Evolutionary conservation across 2,113 vertebrate species (phyloP).

Genomic region (Siniperca chuatsi): DNA sequence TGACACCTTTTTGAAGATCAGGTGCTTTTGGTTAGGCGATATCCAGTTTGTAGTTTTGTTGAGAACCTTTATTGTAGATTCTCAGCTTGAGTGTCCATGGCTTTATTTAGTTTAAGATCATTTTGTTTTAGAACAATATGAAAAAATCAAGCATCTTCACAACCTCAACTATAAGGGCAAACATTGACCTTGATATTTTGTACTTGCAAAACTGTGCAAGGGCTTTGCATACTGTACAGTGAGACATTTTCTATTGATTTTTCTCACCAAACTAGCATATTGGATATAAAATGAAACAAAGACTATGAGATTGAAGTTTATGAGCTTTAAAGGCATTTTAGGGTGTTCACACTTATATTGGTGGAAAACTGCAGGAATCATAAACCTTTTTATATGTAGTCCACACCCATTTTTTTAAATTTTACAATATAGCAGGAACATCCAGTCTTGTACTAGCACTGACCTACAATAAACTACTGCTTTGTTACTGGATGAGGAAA

Average conservation of each 20-base stretch:
- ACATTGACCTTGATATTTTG: neutral
- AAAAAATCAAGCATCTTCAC: neutral
- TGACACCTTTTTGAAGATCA: too few species aligned
- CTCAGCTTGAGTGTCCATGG: neutral
- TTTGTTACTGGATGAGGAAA: neutral
- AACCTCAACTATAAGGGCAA: neutral
- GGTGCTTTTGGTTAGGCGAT: neutral
- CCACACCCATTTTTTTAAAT: too few species aligned
- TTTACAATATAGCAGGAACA: neutral
- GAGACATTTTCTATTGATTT: neutral
- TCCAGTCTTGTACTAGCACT: too few species aligned
- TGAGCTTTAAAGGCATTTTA: neutral
- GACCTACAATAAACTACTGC: neutral
- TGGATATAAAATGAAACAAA: neutral
- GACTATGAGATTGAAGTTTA: neutral
- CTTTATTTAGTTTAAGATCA: neutral
- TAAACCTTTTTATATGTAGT: too few species aligned
- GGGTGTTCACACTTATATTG: neutral
- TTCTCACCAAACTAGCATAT: neutral
- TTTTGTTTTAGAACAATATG: neutral
- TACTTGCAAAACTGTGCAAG: neutral
- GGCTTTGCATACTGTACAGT: neutral
- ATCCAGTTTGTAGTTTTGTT: neutral
- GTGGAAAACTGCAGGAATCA: neutral
- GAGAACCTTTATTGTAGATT: neutral